Percentiles rank a stretch among this genome's conserved stretches.
These are phyloP conservation scores for Physella acuta DNA, from an alignment of 1,140 invertebrate genomes.

Conservation along the genomic window DNA sequence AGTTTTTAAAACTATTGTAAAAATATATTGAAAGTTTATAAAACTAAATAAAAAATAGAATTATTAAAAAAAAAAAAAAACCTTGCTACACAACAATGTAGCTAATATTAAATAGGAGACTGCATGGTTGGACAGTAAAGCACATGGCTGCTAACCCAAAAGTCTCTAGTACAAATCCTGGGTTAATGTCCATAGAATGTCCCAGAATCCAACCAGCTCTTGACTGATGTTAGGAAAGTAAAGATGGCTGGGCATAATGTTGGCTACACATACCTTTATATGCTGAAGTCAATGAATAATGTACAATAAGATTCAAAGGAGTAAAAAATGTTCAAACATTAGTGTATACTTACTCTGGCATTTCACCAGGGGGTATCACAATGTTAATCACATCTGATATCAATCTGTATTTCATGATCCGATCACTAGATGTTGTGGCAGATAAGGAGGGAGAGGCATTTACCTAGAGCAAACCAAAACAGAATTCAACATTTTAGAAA, in stretches of 20 bases:
- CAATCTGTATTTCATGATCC: slow-evolving; percentile 93
- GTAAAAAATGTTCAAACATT: neutral
- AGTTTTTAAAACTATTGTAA: slow-evolving; percentile 12
- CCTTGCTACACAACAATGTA: neutral
- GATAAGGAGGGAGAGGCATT: slow-evolving; percentile 93
- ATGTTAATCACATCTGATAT: slow-evolving; percentile 93
- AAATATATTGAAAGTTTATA: neutral
- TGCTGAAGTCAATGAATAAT: neutral
- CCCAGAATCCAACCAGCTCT: neutral
- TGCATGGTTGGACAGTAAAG: too few species aligned
- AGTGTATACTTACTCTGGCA: slow-evolving; percentile 70
- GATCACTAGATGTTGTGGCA: slow-evolving; percentile 91
- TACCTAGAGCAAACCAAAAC: slow-evolving; percentile 68
- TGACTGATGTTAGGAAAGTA: neutral
- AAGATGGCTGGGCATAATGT: neutral
- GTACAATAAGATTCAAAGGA: neutral
- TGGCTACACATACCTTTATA: neutral
- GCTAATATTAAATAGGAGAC: too few species aligned
- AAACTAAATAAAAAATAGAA: neutral
- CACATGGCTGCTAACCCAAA: neutral
- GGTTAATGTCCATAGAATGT: neutral
- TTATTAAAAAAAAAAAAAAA: neutral
- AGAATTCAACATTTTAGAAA: too few species aligned
- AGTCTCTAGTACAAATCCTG: neutral
- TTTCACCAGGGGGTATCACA: slow-evolving; percentile 83